Evolutionary conservation across 2,113 vertebrate species (phyloP).

Genomic region (Notothenia rossii): DNA sequence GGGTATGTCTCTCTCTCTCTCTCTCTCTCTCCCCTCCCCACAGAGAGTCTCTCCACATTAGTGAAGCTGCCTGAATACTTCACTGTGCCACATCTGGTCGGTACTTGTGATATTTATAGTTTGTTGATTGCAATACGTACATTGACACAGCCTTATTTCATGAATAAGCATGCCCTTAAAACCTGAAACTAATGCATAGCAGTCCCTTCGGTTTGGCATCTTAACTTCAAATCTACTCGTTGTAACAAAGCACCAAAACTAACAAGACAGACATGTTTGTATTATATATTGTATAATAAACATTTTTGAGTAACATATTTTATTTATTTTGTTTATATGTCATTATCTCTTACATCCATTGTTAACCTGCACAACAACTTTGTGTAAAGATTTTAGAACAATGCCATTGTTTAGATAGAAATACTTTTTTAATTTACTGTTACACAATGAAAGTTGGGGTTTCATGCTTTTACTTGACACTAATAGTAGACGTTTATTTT

Average conservation of each 20-base stretch:
- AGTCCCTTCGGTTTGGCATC: conserved; percentile 15
- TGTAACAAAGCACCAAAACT: conserved; percentile 6
- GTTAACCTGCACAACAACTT: too few relatives aligned
- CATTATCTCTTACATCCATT: too few relatives aligned
- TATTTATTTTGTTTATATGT: too few relatives aligned
- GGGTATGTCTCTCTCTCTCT: conserved; percentile 4
- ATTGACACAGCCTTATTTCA: conserved; percentile 17
- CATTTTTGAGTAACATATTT: too few relatives aligned
- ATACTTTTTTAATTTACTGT: too few relatives aligned
- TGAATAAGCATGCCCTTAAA: conserved; percentile 17
- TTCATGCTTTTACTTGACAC: too few relatives aligned
- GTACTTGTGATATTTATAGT: not conserved
- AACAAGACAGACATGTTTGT: not conserved
- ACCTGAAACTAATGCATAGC: conserved; percentile 24
- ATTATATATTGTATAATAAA: too few relatives aligned
- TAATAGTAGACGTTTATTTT: too few relatives aligned
- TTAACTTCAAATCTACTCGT: conserved; percentile 1
- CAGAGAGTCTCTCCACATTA: conserved; percentile 46
- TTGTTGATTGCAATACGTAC: conserved; percentile 19
- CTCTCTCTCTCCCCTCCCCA: conserved; percentile 32
- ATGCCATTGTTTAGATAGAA: too few relatives aligned
- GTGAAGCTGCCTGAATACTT: conserved; percentile 26
- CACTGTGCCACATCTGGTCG: conserved; percentile 13
- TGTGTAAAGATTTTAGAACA: too few relatives aligned
- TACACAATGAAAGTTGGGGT: too few relatives aligned